Evolutionary conservation across 2,113 vertebrate genomes (phyloP).

Genomic region (Hymenochirus boettgeri): DNA sequence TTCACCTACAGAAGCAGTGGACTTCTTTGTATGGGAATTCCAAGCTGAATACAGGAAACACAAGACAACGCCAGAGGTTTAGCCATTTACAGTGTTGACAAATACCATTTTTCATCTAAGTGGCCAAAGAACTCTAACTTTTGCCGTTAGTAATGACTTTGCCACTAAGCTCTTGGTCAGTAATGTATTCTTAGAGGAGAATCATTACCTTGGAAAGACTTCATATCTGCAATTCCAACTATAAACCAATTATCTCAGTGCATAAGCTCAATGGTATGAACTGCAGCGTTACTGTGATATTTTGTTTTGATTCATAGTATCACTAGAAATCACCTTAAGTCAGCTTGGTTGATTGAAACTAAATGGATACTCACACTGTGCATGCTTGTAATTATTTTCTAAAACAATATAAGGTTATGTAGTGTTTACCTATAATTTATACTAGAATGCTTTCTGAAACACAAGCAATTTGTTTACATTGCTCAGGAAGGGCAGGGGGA

Average conservation of each 20-base stretch:
- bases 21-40: slow-evolving; percentile 69
- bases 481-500: no score
- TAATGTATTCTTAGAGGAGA: slow-evolving; percentile 58
- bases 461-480: neutral
- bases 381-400: neutral
- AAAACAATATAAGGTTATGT: neutral
- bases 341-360: neutral
- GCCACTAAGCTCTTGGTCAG: slow-evolving; percentile 50
- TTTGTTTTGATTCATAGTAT: no score
- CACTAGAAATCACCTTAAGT: slow-evolving; percentile 35
- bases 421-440: neutral
- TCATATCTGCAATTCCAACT: slow-evolving; percentile 57
- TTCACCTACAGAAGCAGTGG: slow-evolving; percentile 70
- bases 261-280: slow-evolving; percentile 66
- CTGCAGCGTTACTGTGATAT: slow-evolving; percentile 51
- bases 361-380: neutral
- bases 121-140: slow-evolving; percentile 57
- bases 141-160: slow-evolving; percentile 62
- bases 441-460: neutral
- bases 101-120: slow-evolving; percentile 54
- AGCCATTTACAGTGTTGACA: slow-evolving; percentile 53
- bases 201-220: slow-evolving; percentile 51
- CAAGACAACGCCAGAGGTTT: slow-evolving; percentile 57
- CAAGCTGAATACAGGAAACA: slow-evolving; percentile 46
- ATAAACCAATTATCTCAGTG: slow-evolving; percentile 54